Conservation (phyloP, 2,888 invertebrate genomes). For the Scaptomyza tumidula region DNA sequence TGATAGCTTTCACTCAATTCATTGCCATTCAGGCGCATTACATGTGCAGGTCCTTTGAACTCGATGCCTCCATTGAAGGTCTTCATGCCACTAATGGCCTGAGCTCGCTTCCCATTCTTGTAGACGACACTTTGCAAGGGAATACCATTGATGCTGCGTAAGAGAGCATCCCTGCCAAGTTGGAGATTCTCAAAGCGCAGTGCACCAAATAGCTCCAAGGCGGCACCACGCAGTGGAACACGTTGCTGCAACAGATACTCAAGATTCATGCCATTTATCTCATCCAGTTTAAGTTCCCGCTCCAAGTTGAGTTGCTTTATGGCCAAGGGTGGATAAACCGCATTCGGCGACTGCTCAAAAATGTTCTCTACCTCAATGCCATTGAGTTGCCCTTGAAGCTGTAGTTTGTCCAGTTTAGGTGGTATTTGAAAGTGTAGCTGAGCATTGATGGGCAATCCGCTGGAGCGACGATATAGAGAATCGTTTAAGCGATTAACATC, state of each 20-base stretch:
- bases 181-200: conserved; percentile 76
- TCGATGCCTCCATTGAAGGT: conserved; percentile 64
- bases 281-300: conserved; percentile 54
- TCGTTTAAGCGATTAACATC: conserved; percentile 73
- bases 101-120: conserved; percentile 60
- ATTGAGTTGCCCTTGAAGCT: conserved; percentile 68
- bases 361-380: conserved; percentile 44
- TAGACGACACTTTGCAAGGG: conserved; percentile 70
- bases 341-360: conserved; percentile 44
- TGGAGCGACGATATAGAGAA: conserved; percentile 78
- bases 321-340: conserved; percentile 56
- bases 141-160: conserved; percentile 79
- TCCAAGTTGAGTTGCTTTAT: conserved; percentile 53
- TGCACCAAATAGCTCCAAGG: conserved; percentile 76
- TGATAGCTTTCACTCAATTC: conserved; percentile 75
- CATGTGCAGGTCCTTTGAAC: conserved; percentile 74
- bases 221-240: conserved; percentile 64
- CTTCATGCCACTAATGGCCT: conserved; percentile 73
- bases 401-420: conserved; percentile 52
- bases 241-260: conserved; percentile 78
- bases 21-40: conserved; percentile 69
- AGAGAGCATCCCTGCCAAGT: conserved; percentile 59
- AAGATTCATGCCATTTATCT: conserved; percentile 75
- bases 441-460: conserved; percentile 58
- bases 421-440: conserved; percentile 63